phyloP scores from a whole-genome alignment of 1,140 invertebrate genomes.

The Belonocnema kinseyi region DNA sequence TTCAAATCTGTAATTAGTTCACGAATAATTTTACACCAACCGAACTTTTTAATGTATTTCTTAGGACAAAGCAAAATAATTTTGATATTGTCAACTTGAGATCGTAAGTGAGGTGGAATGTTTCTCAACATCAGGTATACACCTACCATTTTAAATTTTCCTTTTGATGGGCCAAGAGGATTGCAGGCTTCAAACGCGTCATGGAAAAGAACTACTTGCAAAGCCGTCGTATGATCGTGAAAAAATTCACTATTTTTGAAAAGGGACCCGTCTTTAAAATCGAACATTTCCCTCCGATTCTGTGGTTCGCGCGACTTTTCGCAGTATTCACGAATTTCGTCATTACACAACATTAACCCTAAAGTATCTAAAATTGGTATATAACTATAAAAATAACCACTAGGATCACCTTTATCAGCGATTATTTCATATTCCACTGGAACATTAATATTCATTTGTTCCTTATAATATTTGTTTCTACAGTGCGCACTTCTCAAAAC shows the following conservation, averaged over 20 bases:
- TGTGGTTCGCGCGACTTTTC: no score
- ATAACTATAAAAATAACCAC: no score
- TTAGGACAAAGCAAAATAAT: background rate
- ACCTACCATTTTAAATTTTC: conserved; percentile 43
- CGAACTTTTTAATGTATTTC: conserved; percentile 36
- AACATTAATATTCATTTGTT: background rate
- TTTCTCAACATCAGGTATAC: conserved; percentile 44
- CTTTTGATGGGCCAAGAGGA: conserved; percentile 43
- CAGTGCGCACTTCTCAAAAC: background rate
- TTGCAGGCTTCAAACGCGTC: conserved; percentile 50
- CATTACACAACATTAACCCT: no score
- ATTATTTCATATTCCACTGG: no score
- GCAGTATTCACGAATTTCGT: no score
- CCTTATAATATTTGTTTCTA: background rate
- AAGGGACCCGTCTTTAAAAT: background rate
- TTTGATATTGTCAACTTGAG: conserved; percentile 1
- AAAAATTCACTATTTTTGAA: conserved; percentile 38
- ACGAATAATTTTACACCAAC: conserved; percentile 39
- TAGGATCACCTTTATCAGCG: no score
- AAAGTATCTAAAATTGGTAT: no score
- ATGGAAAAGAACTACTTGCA: conserved; percentile 41
- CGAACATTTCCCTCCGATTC: no score
- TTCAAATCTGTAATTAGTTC: conserved; percentile 37
- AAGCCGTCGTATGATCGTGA: background rate
- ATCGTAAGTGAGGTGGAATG: conserved; percentile 36